Percentiles rank a stretch among this genome's conserved stretches.
Conservation (phyloP, 2,113 vertebrate genomes). For the Hippocampus guttulatus region DNA sequence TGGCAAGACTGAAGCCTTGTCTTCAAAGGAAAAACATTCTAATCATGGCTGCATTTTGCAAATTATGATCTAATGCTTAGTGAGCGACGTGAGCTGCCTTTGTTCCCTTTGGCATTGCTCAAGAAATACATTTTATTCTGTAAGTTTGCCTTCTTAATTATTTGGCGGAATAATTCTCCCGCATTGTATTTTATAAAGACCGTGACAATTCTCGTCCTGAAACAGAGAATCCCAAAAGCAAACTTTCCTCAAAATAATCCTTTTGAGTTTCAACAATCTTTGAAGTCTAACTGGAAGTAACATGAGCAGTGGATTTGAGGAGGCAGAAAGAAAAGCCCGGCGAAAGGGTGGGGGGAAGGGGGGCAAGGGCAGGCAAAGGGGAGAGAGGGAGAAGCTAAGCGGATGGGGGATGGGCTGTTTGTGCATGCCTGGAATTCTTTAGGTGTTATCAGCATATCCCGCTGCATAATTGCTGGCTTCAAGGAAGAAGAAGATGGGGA, state of each 20-base stretch:
- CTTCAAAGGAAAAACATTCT: neutral
- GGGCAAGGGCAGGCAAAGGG: slow-evolving; percentile 40
- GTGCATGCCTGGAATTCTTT: slow-evolving; percentile 71
- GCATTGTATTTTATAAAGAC: neutral
- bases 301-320: slow-evolving; percentile 45
- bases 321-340: slow-evolving; percentile 39
- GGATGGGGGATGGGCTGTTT: slow-evolving; percentile 72
- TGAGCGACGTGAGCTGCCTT: neutral
- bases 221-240: neutral
- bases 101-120: neutral
- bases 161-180: neutral
- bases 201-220: neutral
- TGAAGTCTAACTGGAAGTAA: slow-evolving; percentile 52
- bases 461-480: slow-evolving; percentile 62
- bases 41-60: neutral
- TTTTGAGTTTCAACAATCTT: slow-evolving; percentile 9
- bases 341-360: slow-evolving; percentile 56
- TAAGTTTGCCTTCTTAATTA: neutral
- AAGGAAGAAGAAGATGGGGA: slow-evolving; percentile 21
- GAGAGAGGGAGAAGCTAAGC: slow-evolving; percentile 18
- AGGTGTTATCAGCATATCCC: slow-evolving; percentile 68
- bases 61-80: neutral
- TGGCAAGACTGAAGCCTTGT: neutral
- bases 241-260: neutral
- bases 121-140: neutral